Evolutionary conservation across 2,113 vertebrate species (phyloP).

Genomic region (Gorilla gorilla): DNA sequence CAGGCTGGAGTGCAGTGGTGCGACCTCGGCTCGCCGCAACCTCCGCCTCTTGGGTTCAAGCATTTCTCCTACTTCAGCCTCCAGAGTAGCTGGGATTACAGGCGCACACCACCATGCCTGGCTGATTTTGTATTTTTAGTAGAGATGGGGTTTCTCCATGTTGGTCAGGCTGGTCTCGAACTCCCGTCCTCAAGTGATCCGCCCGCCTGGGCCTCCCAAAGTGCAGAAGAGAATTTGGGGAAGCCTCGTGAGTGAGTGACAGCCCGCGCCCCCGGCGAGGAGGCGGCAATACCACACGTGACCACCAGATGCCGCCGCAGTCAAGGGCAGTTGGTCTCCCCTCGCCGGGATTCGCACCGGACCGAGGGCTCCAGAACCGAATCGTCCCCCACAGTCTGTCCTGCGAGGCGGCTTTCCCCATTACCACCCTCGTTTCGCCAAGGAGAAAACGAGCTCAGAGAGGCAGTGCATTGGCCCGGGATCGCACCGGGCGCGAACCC

Average conservation of each 20-base stretch:
- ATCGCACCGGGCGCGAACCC: rapidly evolving
- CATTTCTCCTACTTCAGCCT: too few relatives aligned
- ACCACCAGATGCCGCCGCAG: not conserved
- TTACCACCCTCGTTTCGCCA: rapidly evolving
- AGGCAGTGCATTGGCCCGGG: not conserved
- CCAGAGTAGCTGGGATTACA: too few relatives aligned
- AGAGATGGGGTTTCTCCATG: too few relatives aligned
- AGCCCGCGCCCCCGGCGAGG: rapidly evolving
- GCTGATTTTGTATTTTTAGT: too few relatives aligned
- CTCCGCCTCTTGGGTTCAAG: too few relatives aligned
- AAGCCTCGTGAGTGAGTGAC: not conserved
- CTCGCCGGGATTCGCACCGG: rapidly evolving
- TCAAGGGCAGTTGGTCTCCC: not conserved
- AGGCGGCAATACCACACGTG: not conserved
- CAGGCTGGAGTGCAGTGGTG: too few relatives aligned
- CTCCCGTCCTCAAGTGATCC: too few relatives aligned
- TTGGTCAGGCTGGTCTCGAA: too few relatives aligned
- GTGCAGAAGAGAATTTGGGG: not conserved
- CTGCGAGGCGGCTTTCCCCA: not conserved
- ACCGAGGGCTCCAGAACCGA: not conserved
- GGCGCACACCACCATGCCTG: rapidly evolving
- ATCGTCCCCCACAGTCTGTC: not conserved
- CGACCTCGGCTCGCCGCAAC: too few relatives aligned
- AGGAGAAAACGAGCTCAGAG: not conserved
- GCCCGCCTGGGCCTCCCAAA: too few relatives aligned